Percentiles rank a stretch among this genome's conserved stretches.
Conservation (phyloP, 2,113 vertebrate genomes). For the Motacilla tschutschensis region DNA sequence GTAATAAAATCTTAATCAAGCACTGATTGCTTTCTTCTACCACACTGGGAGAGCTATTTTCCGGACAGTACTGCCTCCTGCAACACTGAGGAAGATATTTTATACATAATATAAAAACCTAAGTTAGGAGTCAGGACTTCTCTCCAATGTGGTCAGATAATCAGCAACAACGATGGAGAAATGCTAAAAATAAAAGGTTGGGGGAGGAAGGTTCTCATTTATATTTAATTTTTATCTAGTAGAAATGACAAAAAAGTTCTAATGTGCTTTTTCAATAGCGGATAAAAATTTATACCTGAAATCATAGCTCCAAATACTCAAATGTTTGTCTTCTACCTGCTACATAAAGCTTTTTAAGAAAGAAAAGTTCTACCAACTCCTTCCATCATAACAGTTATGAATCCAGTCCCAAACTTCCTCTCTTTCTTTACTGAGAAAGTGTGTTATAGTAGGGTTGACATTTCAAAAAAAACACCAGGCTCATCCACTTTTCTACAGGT, state of each 20-base stretch:
- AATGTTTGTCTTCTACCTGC: neutral
- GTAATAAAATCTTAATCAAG: neutral
- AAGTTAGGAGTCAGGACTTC: neutral
- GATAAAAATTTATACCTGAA: neutral
- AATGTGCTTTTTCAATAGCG: neutral
- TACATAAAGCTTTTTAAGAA: neutral
- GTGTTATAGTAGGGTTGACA: neutral
- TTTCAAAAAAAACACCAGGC: neutral
- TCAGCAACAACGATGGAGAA: neutral
- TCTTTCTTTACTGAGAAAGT: neutral
- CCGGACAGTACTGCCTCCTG: neutral
- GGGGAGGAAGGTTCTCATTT: neutral
- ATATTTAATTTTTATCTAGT: neutral
- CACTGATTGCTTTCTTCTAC: neutral
- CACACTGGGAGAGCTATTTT: neutral
- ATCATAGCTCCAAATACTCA: neutral
- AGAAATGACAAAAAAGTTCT: neutral
- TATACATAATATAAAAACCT: neutral
- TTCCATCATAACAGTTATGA: accelerated
- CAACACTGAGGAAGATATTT: neutral
- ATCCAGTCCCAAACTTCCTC: neutral
- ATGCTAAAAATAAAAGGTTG: accelerated
- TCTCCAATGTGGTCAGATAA: neutral
- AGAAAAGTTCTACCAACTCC: neutral
- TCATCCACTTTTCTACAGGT: neutral